Conservation (phyloP, 2,888 invertebrate genomes). For the Ophion slaviceki region DNA sequence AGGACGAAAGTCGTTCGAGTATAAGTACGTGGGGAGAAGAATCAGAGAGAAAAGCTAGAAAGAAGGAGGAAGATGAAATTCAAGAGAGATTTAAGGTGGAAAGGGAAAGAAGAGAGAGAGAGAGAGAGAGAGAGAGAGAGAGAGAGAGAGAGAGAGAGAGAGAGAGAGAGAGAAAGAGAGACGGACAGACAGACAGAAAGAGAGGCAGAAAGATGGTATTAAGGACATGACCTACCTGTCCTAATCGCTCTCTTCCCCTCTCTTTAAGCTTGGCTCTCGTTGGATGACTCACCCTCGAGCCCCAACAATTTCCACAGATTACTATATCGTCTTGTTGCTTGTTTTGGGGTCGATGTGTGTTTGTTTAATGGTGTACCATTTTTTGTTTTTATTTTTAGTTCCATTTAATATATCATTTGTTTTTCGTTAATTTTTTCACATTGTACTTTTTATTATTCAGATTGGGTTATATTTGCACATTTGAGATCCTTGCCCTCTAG, state of each 20-base stretch:
- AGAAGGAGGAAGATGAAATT: slow-evolving; percentile 25
- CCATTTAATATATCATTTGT: neutral
- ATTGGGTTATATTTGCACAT: no score
- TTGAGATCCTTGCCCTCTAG: no score
- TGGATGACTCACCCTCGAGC: slow-evolving; percentile 59
- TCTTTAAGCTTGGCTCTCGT: slow-evolving; percentile 37
- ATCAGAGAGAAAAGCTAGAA: slow-evolving; percentile 9
- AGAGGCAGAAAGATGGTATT: slow-evolving; percentile 45
- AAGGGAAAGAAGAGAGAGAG: slow-evolving; percentile 13
- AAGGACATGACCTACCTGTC: slow-evolving; percentile 70
- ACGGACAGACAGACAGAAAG: slow-evolving; percentile 19
- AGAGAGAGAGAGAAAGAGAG: slow-evolving; percentile 16
- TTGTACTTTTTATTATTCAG: no score
- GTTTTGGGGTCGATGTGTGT: slow-evolving; percentile 10
- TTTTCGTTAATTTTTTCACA: neutral
- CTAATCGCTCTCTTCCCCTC: slow-evolving; percentile 68
- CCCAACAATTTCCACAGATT: slow-evolving; percentile 45
- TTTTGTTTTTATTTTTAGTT: neutral
- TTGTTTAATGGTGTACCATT: neutral
- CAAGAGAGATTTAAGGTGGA: slow-evolving; percentile 16
- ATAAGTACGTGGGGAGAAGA: slow-evolving; percentile 10
- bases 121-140: slow-evolving; percentile 22
- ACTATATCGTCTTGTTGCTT: slow-evolving; percentile 10
- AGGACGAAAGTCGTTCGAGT: slow-evolving; percentile 62
- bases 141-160: slow-evolving; percentile 24